phyloP scores from a whole-genome alignment of 2,113 vertebrate species.

The Corythaixoides concolor region DNA sequence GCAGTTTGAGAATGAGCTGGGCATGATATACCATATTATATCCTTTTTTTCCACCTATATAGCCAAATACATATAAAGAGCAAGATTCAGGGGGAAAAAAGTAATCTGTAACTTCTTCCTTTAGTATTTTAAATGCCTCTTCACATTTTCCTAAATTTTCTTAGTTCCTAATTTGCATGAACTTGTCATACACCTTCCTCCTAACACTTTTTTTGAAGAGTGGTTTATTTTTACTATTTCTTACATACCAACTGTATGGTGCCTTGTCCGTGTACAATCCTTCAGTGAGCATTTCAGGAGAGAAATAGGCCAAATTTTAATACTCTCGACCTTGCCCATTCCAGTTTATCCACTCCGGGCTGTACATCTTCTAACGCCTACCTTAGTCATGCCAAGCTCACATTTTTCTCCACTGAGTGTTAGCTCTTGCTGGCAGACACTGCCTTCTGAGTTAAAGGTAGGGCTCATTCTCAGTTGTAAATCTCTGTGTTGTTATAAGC shows the following conservation, averaged over 20 bases:
- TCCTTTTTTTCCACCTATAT: background rate
- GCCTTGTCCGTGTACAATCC: background rate
- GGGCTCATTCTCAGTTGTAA: background rate
- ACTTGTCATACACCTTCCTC: background rate
- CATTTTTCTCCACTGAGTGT: constrained; percentile 51
- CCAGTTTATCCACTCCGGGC: constrained; percentile 49
- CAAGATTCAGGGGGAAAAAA: background rate
- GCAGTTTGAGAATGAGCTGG: background rate
- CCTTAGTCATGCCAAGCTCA: constrained; percentile 42
- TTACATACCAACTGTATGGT: background rate
- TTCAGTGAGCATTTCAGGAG: background rate
- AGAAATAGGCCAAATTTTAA: constrained; percentile 64
- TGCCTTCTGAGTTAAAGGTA: constrained; percentile 15
- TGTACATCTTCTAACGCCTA: constrained; percentile 7
- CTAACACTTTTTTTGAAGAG: background rate
- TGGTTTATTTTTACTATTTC: background rate
- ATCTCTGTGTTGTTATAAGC: background rate
- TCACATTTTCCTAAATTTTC: background rate
- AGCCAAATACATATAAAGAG: background rate
- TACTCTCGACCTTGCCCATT: constrained; percentile 37
- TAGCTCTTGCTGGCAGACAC: background rate
- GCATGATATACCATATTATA: background rate
- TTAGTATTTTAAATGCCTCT: background rate
- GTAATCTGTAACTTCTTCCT: background rate
- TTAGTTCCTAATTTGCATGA: background rate